Percentiles rank a stretch among this genome's conserved stretches.
phyloP scores from a whole-genome alignment of 2,888 invertebrate species.

The Epistrophella euchroma region DNA sequence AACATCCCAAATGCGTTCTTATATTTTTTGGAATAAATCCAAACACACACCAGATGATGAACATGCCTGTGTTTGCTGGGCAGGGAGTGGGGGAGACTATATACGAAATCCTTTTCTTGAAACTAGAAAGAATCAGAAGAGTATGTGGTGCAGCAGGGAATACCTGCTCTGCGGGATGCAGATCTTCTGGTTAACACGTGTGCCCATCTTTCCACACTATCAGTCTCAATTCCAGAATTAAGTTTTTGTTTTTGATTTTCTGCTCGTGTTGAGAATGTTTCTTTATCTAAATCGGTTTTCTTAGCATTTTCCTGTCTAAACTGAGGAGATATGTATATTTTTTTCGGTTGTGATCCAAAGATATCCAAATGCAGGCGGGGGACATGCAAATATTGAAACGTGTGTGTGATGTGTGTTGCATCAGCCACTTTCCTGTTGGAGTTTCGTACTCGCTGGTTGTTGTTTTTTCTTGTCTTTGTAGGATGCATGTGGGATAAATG shows the following conservation, averaged over 20 bases:
- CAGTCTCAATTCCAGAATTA: neutral
- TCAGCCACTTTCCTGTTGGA: constrained; percentile 20
- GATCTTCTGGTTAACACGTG: constrained; percentile 74
- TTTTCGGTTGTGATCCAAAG: constrained; percentile 9
- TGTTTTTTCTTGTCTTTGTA: neutral
- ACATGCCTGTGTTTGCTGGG: constrained; percentile 41
- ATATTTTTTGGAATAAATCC: constrained; percentile 36
- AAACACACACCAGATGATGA: constrained; percentile 59
- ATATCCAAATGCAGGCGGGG: constrained; percentile 20
- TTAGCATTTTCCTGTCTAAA: constrained; percentile 41
- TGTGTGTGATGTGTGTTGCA: constrained; percentile 9
- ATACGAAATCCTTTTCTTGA: constrained; percentile 44
- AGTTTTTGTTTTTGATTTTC: constrained; percentile 1
- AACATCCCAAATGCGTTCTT: constrained; percentile 52
- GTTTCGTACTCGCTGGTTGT: neutral
- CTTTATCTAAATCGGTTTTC: constrained; percentile 70
- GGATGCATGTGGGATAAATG: constrained; percentile 56
- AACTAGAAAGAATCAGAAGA: constrained; percentile 5
- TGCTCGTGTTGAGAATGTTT: constrained; percentile 25
- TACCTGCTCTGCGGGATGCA: constrained; percentile 71
- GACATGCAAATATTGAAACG: constrained; percentile 60
- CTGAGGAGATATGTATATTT: constrained; percentile 7
- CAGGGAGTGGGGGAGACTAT: constrained; percentile 15
- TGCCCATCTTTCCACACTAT: constrained; percentile 63
- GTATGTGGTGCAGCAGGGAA: constrained; percentile 46